phyloP scores from a whole-genome alignment of 2,113 vertebrate species.

The Triplophysa siluroides region DNA sequence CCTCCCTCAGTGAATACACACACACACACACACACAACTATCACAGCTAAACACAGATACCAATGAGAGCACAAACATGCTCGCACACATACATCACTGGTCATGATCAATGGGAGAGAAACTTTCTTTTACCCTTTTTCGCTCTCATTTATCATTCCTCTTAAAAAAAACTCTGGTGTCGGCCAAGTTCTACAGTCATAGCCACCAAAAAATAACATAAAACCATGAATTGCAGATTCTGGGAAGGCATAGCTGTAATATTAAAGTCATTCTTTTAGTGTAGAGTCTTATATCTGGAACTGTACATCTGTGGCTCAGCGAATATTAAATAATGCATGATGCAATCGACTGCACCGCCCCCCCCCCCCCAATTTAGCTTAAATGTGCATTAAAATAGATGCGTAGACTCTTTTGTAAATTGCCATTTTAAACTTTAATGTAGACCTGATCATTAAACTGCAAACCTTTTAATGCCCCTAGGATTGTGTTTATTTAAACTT shows the following conservation, averaged over 20 bases:
- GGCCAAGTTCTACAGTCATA: background rate
- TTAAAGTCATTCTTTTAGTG: background rate
- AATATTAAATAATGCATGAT: conserved; percentile 16
- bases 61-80: conserved; percentile 2
- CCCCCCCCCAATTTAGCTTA: background rate
- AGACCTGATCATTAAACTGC: background rate
- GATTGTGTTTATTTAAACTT: background rate
- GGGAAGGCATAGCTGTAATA: background rate
- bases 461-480: background rate
- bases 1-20: conserved; percentile 41
- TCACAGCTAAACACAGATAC: conserved; percentile 35
- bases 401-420: background rate
- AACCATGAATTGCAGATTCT: conserved; percentile 16
- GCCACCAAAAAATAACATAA: background rate
- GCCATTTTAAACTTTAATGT: background rate
- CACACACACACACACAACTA: conserved; percentile 6
- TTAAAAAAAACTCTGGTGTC: conserved; percentile 11
- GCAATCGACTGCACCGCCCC: background rate
- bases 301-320: background rate
- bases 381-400: background rate
- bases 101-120: conserved; percentile 41
- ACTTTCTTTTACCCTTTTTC: conserved; percentile 26
- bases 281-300: background rate
- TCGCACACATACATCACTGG: conserved; percentile 25
- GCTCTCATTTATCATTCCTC: conserved; percentile 17